Percentiles rank a stretch among this genome's conserved stretches.
These are phyloP conservation scores for Coptodon bakossiorum DNA, from an alignment of 2,113 vertebrate genomes.

Conservation along the genomic window DNA sequence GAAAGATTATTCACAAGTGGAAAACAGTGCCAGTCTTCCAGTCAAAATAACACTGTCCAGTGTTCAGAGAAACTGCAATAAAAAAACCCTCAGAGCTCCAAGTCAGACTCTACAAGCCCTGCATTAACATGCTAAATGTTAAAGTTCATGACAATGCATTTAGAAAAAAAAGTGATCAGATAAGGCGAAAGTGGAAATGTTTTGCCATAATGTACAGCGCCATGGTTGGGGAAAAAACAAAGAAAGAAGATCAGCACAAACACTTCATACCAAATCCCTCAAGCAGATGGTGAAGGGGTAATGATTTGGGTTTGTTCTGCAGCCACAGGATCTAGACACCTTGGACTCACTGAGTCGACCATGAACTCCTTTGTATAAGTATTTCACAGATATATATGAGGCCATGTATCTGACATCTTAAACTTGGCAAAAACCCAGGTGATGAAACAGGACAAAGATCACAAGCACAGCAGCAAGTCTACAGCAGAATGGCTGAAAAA, in stretches of 20 bases:
- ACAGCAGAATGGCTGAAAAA: not conserved
- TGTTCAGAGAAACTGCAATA: not conserved
- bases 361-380: not conserved
- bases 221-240: not conserved
- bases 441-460: not conserved
- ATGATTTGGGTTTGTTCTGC: not conserved
- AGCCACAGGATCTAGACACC: not conserved
- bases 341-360: not conserved
- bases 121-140: fast-evolving
- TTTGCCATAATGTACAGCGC: not conserved
- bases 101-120: not conserved
- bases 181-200: fast-evolving
- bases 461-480: not conserved
- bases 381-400: not conserved
- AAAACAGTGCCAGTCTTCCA: not conserved
- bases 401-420: not conserved
- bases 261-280: not conserved
- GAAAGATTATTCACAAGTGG: not conserved
- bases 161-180: not conserved
- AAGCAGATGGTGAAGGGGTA: not conserved
- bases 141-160: not conserved
- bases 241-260: not conserved
- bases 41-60: not conserved
- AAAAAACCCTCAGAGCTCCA: not conserved
- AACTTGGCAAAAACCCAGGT: not conserved